phyloP scores from a whole-genome alignment of 53 echinoderm and acorn worm species.

The Paelopatides confundens region DNA sequence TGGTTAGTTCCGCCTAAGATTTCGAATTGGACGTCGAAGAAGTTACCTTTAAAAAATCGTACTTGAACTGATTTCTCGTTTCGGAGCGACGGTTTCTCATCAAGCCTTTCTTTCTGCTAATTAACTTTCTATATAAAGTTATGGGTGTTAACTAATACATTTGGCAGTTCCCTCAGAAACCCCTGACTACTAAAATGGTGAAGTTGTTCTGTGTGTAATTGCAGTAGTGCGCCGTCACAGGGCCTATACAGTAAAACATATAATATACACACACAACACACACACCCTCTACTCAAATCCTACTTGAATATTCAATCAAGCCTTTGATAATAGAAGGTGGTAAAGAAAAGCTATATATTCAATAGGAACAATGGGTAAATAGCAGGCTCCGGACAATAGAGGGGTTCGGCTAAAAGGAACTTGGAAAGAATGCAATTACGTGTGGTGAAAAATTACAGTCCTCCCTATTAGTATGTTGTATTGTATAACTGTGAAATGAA shows the following conservation, averaged over 20 bases:
- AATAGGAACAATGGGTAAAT: conserved; percentile 34
- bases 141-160: neutral
- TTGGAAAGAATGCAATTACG: conserved; percentile 41
- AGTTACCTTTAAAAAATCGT: no score
- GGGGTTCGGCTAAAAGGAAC: conserved; percentile 41
- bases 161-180: neutral
- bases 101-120: neutral
- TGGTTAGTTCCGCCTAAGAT: neutral
- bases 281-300: conserved; percentile 36
- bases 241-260: conserved; percentile 29
- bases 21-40: neutral
- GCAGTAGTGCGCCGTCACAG: neutral
- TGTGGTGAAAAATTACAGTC: conserved; percentile 20
- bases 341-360: conserved; percentile 36
- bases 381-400: conserved; percentile 34
- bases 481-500: conserved; percentile 14
- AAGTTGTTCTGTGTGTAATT: neutral
- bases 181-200: neutral
- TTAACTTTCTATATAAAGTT: no score
- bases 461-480: neutral
- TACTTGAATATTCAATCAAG: conserved; percentile 39
- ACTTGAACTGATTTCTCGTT: neutral
- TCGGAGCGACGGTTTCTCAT: neutral
- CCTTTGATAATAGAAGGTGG: conserved; percentile 31
- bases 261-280: no score